Evolutionary conservation across 2,888 invertebrate species (phyloP), one percentile per base, ranked within the genome.

Genomic region (Lottia scabra): DNA sequence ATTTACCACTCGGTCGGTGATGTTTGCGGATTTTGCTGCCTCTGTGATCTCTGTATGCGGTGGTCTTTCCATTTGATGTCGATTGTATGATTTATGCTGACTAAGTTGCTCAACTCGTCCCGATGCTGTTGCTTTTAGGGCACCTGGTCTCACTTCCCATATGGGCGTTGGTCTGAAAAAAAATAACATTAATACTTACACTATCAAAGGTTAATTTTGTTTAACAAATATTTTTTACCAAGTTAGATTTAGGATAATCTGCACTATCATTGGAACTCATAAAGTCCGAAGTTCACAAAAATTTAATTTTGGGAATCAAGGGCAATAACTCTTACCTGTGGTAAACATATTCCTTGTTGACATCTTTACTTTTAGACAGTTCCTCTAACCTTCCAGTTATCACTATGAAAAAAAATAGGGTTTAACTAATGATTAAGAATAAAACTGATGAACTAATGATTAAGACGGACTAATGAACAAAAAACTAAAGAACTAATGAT

Each of bases 141-240:
- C 84, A 5, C 73, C 74, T 10, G 74, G 64, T 12, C 78, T 80
- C 4, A 87, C 86, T 26, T 81, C 81, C 85, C 85, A 86, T 6
- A 85, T 82, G 27, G 87, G 84, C 0, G 83, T 79, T 0, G 78
- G 74, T 73, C 85, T 86, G 80, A 65, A 78, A 77, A 27, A 38
- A n/a, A n/a, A n/a, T n/a, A n/a, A n/a, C n/a, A n/a, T n/a, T n/a
- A n/a, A n/a, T n/a, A n/a, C n/a, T n/a, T n/a, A n/a, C n/a, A n/a
- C n/a, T n/a, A n/a, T n/a, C n/a, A n/a, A n/a, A n/a, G n/a, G n/a
- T n/a, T n/a, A n/a, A n/a, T n/a, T n/a, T n/a, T n/a, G n/a, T n/a
- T n/a, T n/a, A n/a, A n/a, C n/a, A n/a, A n/a, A n/a, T n/a, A n/a
- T n/a, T n/a, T n/a, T 30, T 30, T 30, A 4, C 30, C 30, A 30